These are phyloP conservation scores for Drosophila helvetica DNA, from an alignment of 2,888 invertebrate species.

Conservation along the genomic window DNA sequence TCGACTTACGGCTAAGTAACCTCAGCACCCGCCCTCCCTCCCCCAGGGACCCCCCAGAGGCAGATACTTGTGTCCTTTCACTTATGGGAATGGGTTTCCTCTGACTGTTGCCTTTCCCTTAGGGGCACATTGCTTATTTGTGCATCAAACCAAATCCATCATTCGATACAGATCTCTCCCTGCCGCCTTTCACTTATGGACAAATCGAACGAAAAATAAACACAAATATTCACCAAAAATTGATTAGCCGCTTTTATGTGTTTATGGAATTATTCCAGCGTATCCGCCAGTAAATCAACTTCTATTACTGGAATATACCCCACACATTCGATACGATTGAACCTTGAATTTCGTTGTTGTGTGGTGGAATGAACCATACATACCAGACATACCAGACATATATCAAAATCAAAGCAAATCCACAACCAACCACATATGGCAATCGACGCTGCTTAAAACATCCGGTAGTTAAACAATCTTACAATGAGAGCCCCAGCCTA, in stretches of 20 bases:
- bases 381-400: conserved; percentile 1
- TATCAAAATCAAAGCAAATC: conserved; percentile 22
- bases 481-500: conserved; percentile 57
- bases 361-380: neutral
- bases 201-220: no score
- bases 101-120: no score
- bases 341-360: neutral
- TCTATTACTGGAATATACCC: neutral
- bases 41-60: no score
- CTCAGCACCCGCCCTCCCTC: no score
- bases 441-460: conserved; percentile 54
- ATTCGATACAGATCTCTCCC: no score
- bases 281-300: neutral
- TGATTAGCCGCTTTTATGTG: neutral
- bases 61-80: neutral
- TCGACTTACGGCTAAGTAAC: conserved; percentile 22
- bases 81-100: neutral
- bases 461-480: conserved; percentile 72
- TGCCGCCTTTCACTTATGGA: no score
- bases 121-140: no score
- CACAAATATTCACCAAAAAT: no score
- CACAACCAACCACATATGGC: conserved; percentile 27
- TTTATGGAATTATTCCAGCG: neutral
- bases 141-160: no score
- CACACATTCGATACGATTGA: no score